phyloP scores from a whole-genome alignment of 1,140 invertebrate genomes.

The Diabrotica virgifera region DNA sequence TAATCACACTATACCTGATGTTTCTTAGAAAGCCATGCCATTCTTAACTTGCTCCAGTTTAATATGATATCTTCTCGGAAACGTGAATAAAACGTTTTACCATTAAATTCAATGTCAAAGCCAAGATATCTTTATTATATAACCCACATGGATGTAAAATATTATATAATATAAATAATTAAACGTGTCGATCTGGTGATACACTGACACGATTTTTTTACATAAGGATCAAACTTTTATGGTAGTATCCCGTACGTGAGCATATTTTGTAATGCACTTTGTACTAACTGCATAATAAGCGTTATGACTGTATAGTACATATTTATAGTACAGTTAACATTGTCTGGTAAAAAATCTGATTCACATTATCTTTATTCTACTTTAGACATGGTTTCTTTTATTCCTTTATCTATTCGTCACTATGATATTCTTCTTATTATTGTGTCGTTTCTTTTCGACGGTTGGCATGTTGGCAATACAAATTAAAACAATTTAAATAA shows the following conservation, averaged over 20 bases:
- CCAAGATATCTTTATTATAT: neutral
- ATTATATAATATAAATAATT: neutral
- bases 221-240: neutral
- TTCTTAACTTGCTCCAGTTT: neutral
- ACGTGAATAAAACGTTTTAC: neutral
- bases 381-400: too few relatives aligned
- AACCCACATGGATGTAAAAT: neutral
- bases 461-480: too few relatives aligned
- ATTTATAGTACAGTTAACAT: too few relatives aligned
- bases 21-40: too few relatives aligned
- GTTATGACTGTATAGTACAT: neutral
- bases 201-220: constrained; percentile 2
- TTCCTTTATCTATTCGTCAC: too few relatives aligned
- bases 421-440: too few relatives aligned
- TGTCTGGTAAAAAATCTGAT: too few relatives aligned
- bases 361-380: too few relatives aligned
- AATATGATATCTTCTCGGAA: neutral
- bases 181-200: neutral
- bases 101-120: constrained; percentile 1
- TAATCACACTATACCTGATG: too few relatives aligned
- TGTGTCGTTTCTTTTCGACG: too few relatives aligned
- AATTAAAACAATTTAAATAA: too few relatives aligned
- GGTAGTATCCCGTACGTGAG: neutral
- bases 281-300: neutral
- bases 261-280: neutral